phyloP scores from a whole-genome alignment of 2,888 invertebrate species.

The Agriotes lineatus region DNA sequence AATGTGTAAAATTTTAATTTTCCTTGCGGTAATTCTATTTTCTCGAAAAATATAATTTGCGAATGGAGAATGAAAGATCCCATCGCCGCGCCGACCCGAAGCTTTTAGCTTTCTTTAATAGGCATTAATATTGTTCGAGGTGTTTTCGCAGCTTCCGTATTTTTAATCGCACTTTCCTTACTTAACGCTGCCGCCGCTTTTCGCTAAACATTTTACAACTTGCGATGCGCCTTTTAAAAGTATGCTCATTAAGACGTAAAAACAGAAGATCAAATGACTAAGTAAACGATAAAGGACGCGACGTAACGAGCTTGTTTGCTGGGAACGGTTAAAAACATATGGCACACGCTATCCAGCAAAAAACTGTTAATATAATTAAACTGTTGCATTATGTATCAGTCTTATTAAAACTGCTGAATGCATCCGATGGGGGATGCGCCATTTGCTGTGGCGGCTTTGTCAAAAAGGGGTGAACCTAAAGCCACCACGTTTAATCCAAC shows the following conservation, averaged over 20 bases:
- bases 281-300: slow-evolving; percentile 5
- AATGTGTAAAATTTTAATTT: slow-evolving; percentile 46
- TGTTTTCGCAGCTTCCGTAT: neutral
- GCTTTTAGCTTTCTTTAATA: slow-evolving; percentile 7
- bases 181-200: neutral
- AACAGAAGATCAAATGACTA: slow-evolving; percentile 25
- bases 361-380: slow-evolving; percentile 11
- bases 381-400: neutral
- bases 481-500: too few species aligned
- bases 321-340: slow-evolving; percentile 23
- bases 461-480: too few species aligned
- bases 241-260: slow-evolving; percentile 22
- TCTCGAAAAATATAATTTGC: slow-evolving; percentile 17
- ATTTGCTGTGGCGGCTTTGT: too few species aligned
- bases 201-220: neutral
- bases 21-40: slow-evolving; percentile 28
- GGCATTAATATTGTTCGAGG: slow-evolving; percentile 19
- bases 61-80: slow-evolving; percentile 6
- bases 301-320: slow-evolving; percentile 27
- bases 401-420: too few species aligned
- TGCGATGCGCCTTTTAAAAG: neutral
- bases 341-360: slow-evolving; percentile 23
- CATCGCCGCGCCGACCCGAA: slow-evolving; percentile 3
- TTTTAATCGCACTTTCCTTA: neutral
- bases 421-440: too few species aligned